These are phyloP conservation scores for Bambusicola thoracicus DNA, from an alignment of 2,113 vertebrate genomes.

Conservation along the genomic window DNA sequence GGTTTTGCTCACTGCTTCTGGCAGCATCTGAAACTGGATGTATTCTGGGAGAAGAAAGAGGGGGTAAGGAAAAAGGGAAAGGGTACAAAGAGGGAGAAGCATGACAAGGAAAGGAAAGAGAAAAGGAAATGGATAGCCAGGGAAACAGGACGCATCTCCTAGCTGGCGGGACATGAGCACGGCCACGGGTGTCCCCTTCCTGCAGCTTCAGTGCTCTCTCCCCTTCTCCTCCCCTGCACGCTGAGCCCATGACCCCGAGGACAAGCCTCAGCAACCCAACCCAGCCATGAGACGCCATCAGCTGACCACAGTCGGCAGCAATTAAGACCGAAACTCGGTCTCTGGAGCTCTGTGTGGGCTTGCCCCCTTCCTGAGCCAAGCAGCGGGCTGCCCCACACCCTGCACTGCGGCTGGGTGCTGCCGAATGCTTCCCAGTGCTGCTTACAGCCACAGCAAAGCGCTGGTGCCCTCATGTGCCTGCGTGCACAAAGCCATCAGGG, in stretches of 20 bases:
- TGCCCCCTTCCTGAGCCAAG: slow-evolving; percentile 36
- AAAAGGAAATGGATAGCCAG: neutral
- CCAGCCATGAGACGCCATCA: neutral
- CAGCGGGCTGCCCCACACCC: neutral
- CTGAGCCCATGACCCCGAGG: slow-evolving; percentile 1
- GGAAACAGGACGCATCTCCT: neutral
- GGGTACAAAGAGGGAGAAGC: neutral
- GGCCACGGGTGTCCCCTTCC: neutral
- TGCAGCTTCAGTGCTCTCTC: neutral
- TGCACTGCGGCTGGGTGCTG: neutral
- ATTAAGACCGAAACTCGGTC: slow-evolving; percentile 32
- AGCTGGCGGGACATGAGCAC: neutral
- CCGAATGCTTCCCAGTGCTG: neutral
- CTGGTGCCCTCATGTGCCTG: slow-evolving; percentile 42
- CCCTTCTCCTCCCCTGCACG: neutral
- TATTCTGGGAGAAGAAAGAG: neutral
- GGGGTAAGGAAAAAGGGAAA: neutral
- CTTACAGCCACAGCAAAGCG: slow-evolving; percentile 32
- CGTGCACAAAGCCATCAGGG: accelerated
- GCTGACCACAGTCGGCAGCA: slow-evolving; percentile 55
- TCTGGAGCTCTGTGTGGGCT: slow-evolving; percentile 50
- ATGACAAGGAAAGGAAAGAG: neutral
- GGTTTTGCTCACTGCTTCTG: slow-evolving; percentile 62
- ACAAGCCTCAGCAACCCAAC: slow-evolving; percentile 38
- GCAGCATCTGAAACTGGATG: slow-evolving; percentile 9